These are phyloP conservation scores for Corythornis leucogaster DNA, from an alignment of 2,797 vertebrate species.

Conservation along the genomic window DNA sequence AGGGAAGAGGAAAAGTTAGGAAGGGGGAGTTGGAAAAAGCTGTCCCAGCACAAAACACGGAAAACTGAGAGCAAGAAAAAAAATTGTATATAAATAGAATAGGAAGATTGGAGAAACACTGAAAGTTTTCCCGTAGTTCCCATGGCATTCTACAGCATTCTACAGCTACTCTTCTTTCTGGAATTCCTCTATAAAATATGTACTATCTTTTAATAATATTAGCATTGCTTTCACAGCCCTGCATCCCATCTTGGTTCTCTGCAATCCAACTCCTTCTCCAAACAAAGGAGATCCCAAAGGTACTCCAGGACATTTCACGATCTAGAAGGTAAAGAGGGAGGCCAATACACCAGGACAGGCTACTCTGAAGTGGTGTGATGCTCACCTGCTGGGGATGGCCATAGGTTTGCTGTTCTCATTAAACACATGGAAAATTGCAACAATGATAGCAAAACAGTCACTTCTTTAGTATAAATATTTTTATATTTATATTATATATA, in stretches of 20 bases:
- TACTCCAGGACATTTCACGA: not conserved
- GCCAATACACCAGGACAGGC: accelerated
- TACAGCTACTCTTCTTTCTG: not conserved
- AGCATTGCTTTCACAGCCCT: accelerated
- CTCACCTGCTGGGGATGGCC: not conserved
- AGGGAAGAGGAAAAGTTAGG: not conserved
- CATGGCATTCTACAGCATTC: not conserved
- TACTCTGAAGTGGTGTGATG: accelerated
- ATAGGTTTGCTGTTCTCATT: not conserved
- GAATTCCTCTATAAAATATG: not conserved
- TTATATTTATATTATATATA: too few relatives aligned
- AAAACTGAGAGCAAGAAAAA: not conserved
- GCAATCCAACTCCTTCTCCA: not conserved
- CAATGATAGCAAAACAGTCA: not conserved
- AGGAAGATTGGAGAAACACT: not conserved
- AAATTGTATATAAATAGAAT: not conserved
- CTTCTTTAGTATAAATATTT: not conserved
- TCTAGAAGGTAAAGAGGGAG: not conserved
- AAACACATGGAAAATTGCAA: not conserved
- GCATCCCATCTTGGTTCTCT: not conserved
- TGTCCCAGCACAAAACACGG: not conserved
- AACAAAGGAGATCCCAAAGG: not conserved
- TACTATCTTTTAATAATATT: not conserved
- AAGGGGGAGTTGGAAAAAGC: not conserved
- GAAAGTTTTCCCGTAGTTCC: not conserved